Base-by-base conservation (phyloP, 2,888 invertebrate genomes). In the Aphidoletes aphidimyza region DNA sequence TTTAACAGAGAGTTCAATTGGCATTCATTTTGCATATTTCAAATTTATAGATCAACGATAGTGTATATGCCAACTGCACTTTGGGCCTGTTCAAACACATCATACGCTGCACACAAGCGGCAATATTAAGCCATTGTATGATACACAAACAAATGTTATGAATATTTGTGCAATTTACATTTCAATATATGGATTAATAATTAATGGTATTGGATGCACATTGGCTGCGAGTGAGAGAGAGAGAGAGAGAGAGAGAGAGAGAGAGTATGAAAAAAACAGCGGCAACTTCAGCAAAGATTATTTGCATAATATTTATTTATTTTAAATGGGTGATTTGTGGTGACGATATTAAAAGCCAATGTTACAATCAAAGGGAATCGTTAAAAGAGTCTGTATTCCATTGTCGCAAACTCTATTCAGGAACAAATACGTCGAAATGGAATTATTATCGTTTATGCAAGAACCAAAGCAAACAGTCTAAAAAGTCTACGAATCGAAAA, bases 121-220 rank as follows among this genome's bases (percentile, higher is more conserved):
- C 30, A 69, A 11, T 1, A 30, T 34, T 30, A 69, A 30, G 30
- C 14, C 34, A 69, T 69, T 69, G 69, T 34, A 11, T 11, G 30
- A 5, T 30, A 69, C 26, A 47, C 69, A 69, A 69, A 69, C 30
- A 30, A 30, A 6, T 11, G 69, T 30, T 30, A 69, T 69, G 69
- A 69, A 69, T 69, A 69, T 69, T 30, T 69, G 2, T 69, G 69
- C 14, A 30, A 69, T 69, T 69, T 69, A 69, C 69, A 69, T 69
- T 69, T 69, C 69, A 69, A 69, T 69, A 69, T 30, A 34, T 30
- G 69, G 69, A 69, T 69, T 69, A 69, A 69, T 69, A 69, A 69
- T 69, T 69, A n/a, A 69, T 69, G 69, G 34, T 69, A 69, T 69
- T 69, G n/a, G 69, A 69, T 69, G 69, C 69, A 30, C 22, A 54